Evolutionary conservation across 2,888 invertebrate genomes (phyloP).

Genomic region (Helicoverpa assulta): DNA sequence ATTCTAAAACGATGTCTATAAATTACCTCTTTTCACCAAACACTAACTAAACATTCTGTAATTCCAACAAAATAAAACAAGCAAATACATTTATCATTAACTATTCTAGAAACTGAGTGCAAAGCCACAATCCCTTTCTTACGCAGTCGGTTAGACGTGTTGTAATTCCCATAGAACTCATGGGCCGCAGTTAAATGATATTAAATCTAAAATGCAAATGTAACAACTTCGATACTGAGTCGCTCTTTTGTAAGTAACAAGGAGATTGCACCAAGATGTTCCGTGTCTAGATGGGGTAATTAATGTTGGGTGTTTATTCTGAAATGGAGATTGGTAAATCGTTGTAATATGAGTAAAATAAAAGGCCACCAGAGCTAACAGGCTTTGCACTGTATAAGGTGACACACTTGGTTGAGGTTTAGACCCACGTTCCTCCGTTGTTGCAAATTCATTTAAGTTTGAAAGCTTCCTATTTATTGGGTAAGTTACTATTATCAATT

Average conservation of each 20-base stretch:
- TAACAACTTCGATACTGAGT: slow-evolving; percentile 66
- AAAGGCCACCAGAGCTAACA: too few species aligned
- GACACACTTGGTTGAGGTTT: too few species aligned
- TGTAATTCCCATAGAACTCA: slow-evolving; percentile 49
- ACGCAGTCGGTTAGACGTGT: slow-evolving; percentile 28
- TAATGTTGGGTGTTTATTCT: neutral
- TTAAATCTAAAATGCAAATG: slow-evolving; percentile 78
- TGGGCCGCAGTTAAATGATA: slow-evolving; percentile 64
- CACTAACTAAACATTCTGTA: slow-evolving; percentile 4
- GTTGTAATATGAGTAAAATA: too few species aligned
- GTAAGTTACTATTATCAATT: too few species aligned
- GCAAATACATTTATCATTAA: slow-evolving; percentile 11
- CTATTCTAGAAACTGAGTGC: slow-evolving; percentile 7
- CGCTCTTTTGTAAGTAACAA: slow-evolving; percentile 63
- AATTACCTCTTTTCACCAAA: neutral
- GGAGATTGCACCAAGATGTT: slow-evolving; percentile 37
- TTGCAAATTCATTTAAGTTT: too few species aligned
- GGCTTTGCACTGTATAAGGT: too few species aligned
- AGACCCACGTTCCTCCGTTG: too few species aligned
- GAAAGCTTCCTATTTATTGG: too few species aligned
- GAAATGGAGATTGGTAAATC: too few species aligned
- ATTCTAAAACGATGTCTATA: neutral
- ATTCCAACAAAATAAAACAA: slow-evolving; percentile 3
- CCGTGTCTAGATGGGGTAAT: slow-evolving; percentile 21
- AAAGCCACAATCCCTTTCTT: slow-evolving; percentile 24